Base-by-base conservation (phyloP, 2,113 vertebrate species). In the Pollachius pollachius region DNA sequence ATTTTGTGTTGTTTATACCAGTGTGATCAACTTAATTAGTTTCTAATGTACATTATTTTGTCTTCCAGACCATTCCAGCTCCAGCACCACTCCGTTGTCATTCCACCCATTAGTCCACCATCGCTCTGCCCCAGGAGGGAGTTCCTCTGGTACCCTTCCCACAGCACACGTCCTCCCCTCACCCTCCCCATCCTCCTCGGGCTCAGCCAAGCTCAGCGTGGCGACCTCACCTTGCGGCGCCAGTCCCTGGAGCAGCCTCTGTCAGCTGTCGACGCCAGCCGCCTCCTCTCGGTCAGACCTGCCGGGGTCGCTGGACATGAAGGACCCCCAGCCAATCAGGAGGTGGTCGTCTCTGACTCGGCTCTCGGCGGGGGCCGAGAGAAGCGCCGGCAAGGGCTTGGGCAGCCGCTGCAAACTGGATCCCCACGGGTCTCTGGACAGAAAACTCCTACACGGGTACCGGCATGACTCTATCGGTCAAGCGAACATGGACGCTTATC, bases 51-150 rank as follows among this genome's bases (percentile, higher is more conserved):
- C 3, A 13, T 58, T 80, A 21, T 85, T 52, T 91, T 16, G 83
- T 63, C 69, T 72, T 68, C 6, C 87, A 97, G 97, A 97, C 85
- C 94, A 97, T 83, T 96, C 95, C 83, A 94, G 94, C 63, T 96
- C 95, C 77, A 96, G 95, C 77, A 93, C 94, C 72, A 92, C 93
- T 0, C 92, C 93, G 48, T 92, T 91, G 2, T 95, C 73, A 21
- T 67, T 74, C 56, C 81, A 69, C 15, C 67, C 67, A 1, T 34
- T 67, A 5, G 15, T 66, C 0, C 73, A 73, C 18, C 74, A 37
- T 18, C 93, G 72, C 93, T 90, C 87, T 79, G 84, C 23, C 93
- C 8, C 83, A 91, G 84, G 92, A 68, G 89, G 92, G 1, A 68
- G 48, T 5, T 13, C 3, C 9, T 7, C 7, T 3, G 64, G 64